These are phyloP conservation scores for Drosophila pseudoananassae DNA, from an alignment of 1,140 invertebrate genomes.

Conservation along the genomic window DNA sequence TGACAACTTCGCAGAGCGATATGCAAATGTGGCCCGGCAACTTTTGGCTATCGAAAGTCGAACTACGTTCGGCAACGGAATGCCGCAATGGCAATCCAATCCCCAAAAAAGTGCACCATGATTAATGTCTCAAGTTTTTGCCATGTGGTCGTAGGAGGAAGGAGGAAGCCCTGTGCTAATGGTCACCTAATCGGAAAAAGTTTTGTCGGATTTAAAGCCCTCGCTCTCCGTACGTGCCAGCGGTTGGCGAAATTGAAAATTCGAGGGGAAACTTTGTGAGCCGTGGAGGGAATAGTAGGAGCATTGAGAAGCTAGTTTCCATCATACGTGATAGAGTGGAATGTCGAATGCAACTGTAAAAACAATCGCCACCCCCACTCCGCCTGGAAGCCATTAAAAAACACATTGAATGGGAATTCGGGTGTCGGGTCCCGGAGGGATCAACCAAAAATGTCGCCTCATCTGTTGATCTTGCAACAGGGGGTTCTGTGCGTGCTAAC, in stretches of 20 bases:
- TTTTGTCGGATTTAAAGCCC: conserved; percentile 52
- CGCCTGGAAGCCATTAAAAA: conserved; percentile 18
- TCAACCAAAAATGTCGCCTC: conserved; percentile 39
- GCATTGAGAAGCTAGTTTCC: conserved; percentile 55
- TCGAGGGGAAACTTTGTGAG: conserved; percentile 47
- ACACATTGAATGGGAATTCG: conserved; percentile 44
- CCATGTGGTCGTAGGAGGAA: conserved; percentile 6
- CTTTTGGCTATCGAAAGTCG: conserved; percentile 55
- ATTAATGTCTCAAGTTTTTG: conserved; percentile 54
- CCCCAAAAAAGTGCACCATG: conserved; percentile 43
- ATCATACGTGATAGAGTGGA: conserved; percentile 39
- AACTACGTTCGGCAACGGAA: conserved; percentile 34
- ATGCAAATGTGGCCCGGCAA: conserved; percentile 53
- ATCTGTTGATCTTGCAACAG: conserved; percentile 43
- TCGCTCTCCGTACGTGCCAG: conserved; percentile 27
- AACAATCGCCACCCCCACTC: conserved; percentile 30
- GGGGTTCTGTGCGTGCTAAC: conserved; percentile 39
- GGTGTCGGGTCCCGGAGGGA: conserved; percentile 31
- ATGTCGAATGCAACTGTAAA: conserved; percentile 59
- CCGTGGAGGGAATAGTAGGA: conserved; percentile 49
- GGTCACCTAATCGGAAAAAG: conserved; percentile 56
- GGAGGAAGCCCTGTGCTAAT: conserved; percentile 33
- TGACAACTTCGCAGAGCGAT: conserved; percentile 45
- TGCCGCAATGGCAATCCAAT: conserved; percentile 28
- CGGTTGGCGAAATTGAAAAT: conserved; percentile 50